A percentile compares a stretch with the other conserved stretches of the same genome.
These are phyloP conservation scores for Volucella bombylans DNA, from an alignment of 2,888 invertebrate species.

Conservation along the genomic window DNA sequence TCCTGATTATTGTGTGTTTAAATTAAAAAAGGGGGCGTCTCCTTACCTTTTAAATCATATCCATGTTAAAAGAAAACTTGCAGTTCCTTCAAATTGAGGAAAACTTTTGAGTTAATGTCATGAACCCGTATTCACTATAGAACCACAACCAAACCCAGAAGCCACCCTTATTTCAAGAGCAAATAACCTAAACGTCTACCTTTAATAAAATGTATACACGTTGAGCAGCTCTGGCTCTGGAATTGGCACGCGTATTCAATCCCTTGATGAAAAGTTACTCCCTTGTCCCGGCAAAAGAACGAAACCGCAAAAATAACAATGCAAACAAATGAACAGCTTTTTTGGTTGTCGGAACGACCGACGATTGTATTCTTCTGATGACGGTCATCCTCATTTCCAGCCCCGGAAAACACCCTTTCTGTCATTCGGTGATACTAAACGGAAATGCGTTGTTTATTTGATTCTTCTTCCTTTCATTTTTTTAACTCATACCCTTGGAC, in stretches of 20 bases:
- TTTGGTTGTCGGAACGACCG: slow-evolving; percentile 6
- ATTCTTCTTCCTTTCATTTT: background rate
- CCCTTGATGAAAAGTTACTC: slow-evolving; percentile 14
- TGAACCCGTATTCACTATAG: background rate
- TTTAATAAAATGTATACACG: slow-evolving; percentile 6
- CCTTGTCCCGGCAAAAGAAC: slow-evolving; percentile 20
- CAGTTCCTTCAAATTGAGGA: background rate
- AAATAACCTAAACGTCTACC: slow-evolving; percentile 35
- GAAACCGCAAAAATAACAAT: slow-evolving; percentile 59
- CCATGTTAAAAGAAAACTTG: background rate
- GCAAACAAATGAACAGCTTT: slow-evolving; percentile 61
- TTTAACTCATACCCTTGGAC: no score
- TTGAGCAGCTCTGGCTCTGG: background rate
- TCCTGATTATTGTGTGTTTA: slow-evolving; percentile 17
- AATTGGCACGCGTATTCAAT: slow-evolving; percentile 41
- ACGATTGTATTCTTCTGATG: slow-evolving; percentile 44
- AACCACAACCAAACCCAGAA: background rate
- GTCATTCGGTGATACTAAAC: slow-evolving; percentile 23
- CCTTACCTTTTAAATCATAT: no score
- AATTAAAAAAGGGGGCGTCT: background rate
- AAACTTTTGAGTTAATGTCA: slow-evolving; percentile 35
- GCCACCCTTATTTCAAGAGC: slow-evolving; percentile 2
- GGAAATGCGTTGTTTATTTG: slow-evolving; percentile 47
- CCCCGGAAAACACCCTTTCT: slow-evolving; percentile 35
- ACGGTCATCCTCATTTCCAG: slow-evolving; percentile 35